Evolutionary conservation across 2,113 vertebrate species (phyloP), one percentile per base, ranked within the genome.

Genomic region (Hemicordylus capensis): DNA sequence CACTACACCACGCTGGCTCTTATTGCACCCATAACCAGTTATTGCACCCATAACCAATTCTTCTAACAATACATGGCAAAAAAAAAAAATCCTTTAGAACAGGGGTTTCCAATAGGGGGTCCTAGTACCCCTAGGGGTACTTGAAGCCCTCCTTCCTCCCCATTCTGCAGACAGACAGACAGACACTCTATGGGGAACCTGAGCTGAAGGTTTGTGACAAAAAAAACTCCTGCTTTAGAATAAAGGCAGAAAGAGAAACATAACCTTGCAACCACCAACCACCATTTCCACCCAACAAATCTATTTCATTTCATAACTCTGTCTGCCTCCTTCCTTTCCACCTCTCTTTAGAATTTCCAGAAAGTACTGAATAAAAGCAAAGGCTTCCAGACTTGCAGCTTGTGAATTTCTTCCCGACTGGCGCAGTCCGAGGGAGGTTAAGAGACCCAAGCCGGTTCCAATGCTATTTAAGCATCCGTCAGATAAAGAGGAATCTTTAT

Each of bases 311-410:
- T 28, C 11, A 26, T n/a, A 59, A 20, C n/a, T 15, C 39, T 59
- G 37, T 37, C 75, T 39, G 20, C 15, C 4, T 1, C 4, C 9
- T 64, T 76, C 64, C 31, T 37, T 67, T 37, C 78, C 51, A 80
- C 3, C 83, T 73, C 80, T 69, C 75, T 59, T 80, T 66, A 86
- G 44, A n/a, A 75, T 6, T 31, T 48, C 31, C 66, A 56, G 73
- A 54, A 51, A 81, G 31, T 59, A 81, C 34, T 46, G 85, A 87
- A 82, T 61, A 88, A 85, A 81, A 85, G 34, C n/a, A 34, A 14
- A 85, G 46, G 26, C 75, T 90, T 69, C 70, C 88, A 91, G 90
- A 39, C 80, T 64, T 80, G 66, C 46, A 89, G 88, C 67, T 37
- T 88, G 72, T 19, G 67, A 72, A 63, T 86, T 87, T 90, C 82